These are phyloP conservation scores for Sebastes fasciatus DNA, from an alignment of 2,113 vertebrate species.

Conservation along the genomic window DNA sequence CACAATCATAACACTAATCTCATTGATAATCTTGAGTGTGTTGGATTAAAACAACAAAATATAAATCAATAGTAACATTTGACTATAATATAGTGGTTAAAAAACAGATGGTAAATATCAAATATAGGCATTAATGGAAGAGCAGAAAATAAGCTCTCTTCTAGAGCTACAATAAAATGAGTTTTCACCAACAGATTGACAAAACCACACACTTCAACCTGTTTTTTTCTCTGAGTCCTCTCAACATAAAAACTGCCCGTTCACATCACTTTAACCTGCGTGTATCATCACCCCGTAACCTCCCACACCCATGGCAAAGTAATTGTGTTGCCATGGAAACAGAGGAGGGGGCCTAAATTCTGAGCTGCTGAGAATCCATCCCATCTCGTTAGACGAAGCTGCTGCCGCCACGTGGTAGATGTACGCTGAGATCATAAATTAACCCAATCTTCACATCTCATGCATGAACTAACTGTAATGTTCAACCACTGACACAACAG, in stretches of 20 bases:
- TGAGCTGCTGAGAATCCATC: slow-evolving; percentile 59
- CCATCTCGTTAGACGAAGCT: slow-evolving; percentile 57
- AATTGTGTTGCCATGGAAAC: slow-evolving; percentile 80
- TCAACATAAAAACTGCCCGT: slow-evolving; percentile 18
- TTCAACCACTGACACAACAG: neutral
- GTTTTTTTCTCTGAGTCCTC: neutral
- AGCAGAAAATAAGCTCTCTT: neutral
- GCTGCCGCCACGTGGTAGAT: slow-evolving; percentile 49
- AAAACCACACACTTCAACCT: neutral
- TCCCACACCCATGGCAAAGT: slow-evolving; percentile 60
- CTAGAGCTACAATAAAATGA: neutral
- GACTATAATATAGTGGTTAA: neutral
- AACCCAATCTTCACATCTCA: slow-evolving; percentile 30
- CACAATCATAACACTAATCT: neutral
- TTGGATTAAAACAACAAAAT: neutral
- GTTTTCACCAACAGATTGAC: neutral
- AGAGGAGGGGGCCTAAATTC: slow-evolving; percentile 55
- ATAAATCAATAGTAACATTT: neutral
- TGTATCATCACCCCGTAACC: slow-evolving; percentile 49
- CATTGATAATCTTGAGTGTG: neutral
- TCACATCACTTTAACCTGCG: slow-evolving; percentile 53
- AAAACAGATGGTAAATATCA: neutral
- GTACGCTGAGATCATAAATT: slow-evolving; percentile 65
- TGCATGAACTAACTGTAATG: slow-evolving; percentile 15
- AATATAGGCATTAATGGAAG: neutral